phyloP scores from a whole-genome alignment of 2,113 vertebrate species.

The Edolisoma coerulescens region DNA sequence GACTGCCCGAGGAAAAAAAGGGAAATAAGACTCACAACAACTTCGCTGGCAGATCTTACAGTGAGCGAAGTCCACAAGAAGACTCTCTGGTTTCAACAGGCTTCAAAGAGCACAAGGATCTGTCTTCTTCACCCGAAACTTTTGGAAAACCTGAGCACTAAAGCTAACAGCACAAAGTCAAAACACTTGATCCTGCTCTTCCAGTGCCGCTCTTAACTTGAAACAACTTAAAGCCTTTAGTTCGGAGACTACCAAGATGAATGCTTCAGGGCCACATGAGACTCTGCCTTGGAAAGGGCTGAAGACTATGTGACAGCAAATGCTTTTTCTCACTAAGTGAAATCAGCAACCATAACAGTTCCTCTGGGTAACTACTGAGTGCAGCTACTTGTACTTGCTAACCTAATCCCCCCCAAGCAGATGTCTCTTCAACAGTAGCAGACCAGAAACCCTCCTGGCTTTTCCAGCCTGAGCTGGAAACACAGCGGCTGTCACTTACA shows the following conservation, averaged over 20 bases:
- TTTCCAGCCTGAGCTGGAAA: neutral
- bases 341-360: neutral
- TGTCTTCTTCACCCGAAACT: neutral
- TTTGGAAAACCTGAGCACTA: neutral
- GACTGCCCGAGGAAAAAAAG: neutral
- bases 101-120: neutral
- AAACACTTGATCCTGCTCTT: neutral
- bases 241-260: fast-evolving
- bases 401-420: neutral
- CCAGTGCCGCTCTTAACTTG: neutral
- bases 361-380: neutral
- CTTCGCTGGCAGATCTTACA: neutral
- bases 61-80: fast-evolving
- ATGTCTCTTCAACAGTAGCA: neutral
- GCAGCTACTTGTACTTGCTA: neutral
- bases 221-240: neutral
- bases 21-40: neutral
- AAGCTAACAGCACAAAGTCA: neutral
- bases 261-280: neutral
- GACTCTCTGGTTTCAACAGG: neutral
- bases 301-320: neutral
- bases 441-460: neutral
- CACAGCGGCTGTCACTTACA: neutral
- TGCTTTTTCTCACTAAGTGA: neutral
- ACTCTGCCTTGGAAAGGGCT: neutral